These are phyloP conservation scores for Arremon brunneinucha DNA, from an alignment of 2,797 vertebrate species.

Conservation along the genomic window DNA sequence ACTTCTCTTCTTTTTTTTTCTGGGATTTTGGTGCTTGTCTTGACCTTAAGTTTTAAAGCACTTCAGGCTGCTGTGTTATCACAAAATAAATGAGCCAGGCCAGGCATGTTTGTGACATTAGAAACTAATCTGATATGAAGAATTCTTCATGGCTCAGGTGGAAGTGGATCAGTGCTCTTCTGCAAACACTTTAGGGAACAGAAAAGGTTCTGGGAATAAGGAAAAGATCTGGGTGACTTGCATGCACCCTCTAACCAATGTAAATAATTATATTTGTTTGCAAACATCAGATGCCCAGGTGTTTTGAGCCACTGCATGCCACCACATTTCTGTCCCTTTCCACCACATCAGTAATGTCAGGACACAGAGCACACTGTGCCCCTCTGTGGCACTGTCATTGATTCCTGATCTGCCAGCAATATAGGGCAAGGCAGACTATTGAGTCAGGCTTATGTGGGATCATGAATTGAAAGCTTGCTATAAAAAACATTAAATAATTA, in stretches of 20 bases:
- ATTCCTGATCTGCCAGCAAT: neutral
- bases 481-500: neutral
- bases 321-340: neutral
- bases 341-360: neutral
- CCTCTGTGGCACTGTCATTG: neutral
- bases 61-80: neutral
- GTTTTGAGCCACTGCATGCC: neutral
- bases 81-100: neutral
- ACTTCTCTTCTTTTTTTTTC: neutral
- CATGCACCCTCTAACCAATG: neutral
- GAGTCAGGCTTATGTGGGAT: neutral
- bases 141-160: neutral
- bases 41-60: neutral
- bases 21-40: neutral
- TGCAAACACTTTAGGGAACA: neutral
- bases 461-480: conserved; percentile 11
- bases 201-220: neutral
- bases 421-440: neutral
- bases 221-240: neutral
- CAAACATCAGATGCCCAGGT: neutral
- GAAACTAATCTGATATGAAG: neutral
- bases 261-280: neutral
- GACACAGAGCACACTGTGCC: neutral
- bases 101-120: neutral
- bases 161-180: neutral